Base-by-base conservation (phyloP, 2,888 invertebrate species). In the Drosophila setosimentum region DNA sequence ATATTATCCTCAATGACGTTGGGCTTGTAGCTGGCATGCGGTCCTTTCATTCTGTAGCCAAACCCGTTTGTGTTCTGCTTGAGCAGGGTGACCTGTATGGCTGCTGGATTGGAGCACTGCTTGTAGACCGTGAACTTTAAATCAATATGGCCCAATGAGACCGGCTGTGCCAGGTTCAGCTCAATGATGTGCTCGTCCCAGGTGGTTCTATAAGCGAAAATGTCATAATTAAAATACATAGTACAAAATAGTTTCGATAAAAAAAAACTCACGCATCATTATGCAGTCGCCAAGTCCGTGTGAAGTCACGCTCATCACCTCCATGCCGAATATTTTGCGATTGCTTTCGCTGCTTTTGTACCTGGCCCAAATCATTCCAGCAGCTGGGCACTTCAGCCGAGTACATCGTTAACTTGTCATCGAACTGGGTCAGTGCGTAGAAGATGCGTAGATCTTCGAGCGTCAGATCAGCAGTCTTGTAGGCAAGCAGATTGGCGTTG, bases 131-230 rank as follows among this genome's bases (percentile, higher is more conserved):
- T 96, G 91, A 98, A 98, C 78, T 96, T 96, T 53, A 98, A 95
- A 92, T 98, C 98, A 30, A 98, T 96, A 89, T 98, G 98, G n/a
- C 98, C 98, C 64, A 98, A 94, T 40, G 95, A 95, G 3, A 96
- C 95, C 57, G 96, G 96, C 78, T 96, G 95, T 0, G 98, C 97
- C 62, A 98, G 92, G 0, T 97, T 97, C 10, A 98, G 94, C 92
- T 98, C 98, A 87, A 98, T 96, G 32, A 98, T 95, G 88, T 98
- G 98, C 91, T 98, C 98, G 90, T 98, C 97, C 97, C 97, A 98
- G 0, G 98, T 97, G 29, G 97, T 95, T 59, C 95, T 95, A 89
- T 29, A 59, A 57, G 0, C 5, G 11, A 18, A 35, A 37, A 40
- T 30, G 27, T 1, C 13, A 32, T 29, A 1, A n/a, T 37, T 32